Conservation (phyloP, 2,797 vertebrate genomes). For the Sorex maritimensis region DNA sequence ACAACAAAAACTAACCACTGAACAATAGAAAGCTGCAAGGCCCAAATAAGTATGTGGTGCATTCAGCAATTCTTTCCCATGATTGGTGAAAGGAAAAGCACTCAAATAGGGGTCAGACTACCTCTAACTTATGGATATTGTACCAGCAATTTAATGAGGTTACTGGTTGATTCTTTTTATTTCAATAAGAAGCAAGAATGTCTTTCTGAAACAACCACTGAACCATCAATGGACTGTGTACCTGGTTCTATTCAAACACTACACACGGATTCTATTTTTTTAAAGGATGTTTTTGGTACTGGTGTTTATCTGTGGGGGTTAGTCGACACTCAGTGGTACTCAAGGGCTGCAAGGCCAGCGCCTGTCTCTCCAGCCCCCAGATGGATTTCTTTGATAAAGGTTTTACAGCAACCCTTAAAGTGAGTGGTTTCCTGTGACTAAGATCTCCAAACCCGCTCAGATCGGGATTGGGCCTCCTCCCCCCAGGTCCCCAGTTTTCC, state of each 20-base stretch:
- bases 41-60: conserved; percentile 16
- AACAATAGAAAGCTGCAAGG: neutral
- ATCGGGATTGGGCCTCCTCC: too few species aligned
- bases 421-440: neutral
- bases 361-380: too few species aligned
- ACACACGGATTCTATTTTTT: neutral
- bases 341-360: too few species aligned
- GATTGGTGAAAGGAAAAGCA: conserved; percentile 19
- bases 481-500: too few species aligned
- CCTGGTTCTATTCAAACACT: neutral
- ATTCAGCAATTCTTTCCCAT: conserved; percentile 11
- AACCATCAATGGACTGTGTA: neutral
- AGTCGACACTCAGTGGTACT: too few species aligned
- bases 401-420: neutral
- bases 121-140: neutral
- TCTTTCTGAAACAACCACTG: conserved; percentile 13
- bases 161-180: conserved; percentile 17
- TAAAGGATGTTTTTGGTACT: too few species aligned
- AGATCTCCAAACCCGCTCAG: too few species aligned
- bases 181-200: conserved; percentile 57
- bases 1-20: neutral
- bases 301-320: too few species aligned
- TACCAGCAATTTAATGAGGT: neutral
- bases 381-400: neutral
- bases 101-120: neutral